Conservation (phyloP, 2,113 vertebrate genomes). For the Pollachius pollachius region DNA sequence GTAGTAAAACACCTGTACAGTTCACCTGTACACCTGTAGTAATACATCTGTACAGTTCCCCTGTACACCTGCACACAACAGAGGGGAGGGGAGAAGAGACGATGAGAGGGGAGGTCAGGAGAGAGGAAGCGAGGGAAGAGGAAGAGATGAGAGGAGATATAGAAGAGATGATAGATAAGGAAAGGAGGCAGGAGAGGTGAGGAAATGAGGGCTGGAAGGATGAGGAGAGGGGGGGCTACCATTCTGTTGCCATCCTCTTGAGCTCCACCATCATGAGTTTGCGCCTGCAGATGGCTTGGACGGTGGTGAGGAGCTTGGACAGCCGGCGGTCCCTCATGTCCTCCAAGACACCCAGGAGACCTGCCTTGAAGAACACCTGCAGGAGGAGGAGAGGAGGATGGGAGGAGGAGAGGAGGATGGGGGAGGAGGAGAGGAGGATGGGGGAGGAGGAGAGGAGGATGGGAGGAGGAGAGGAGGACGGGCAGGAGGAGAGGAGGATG, state of each 20-base stretch:
- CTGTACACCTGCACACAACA: no score
- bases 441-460: background rate
- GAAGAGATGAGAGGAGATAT: no score
- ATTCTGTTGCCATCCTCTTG: constrained; percentile 63
- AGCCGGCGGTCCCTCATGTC: constrained; percentile 67
- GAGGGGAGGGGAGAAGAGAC: no score
- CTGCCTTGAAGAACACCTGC: constrained; percentile 70
- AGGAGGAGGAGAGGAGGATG: background rate
- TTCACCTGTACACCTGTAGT: no score
- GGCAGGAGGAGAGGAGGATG: no score
- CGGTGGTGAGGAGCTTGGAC: constrained; percentile 63
- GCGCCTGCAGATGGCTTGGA: constrained; percentile 61
- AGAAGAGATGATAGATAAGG: no score
- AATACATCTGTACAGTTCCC: no score
- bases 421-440: background rate
- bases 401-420: background rate
- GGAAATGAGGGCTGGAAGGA: no score
- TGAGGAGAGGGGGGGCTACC: constrained; percentile 29
- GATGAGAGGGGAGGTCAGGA: no score
- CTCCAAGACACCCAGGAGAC: constrained; percentile 70
- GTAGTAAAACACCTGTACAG: no score
- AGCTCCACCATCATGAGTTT: constrained; percentile 71
- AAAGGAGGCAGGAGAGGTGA: no score
- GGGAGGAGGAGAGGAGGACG: background rate
- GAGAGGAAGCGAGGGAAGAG: no score